Base-by-base conservation (phyloP, 2,888 invertebrate species). In the Proisotoma minuta region DNA sequence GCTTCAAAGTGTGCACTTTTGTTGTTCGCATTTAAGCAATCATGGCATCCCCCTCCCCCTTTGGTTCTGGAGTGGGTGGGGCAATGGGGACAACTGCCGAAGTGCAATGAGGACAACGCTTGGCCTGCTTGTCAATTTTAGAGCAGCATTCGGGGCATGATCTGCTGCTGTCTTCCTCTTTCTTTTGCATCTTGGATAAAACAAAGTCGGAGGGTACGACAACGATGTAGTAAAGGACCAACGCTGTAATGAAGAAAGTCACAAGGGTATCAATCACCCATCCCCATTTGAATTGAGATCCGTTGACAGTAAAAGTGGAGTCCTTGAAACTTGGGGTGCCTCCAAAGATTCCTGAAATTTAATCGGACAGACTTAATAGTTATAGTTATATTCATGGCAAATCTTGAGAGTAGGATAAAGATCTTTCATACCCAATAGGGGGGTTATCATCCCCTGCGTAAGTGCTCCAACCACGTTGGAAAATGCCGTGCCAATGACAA, bases 151-250 rank as follows among this genome's bases (percentile, higher is more conserved):
- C 34, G 15, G 34, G 34, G 34, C 34, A 34, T 15, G 34, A 34
- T 34, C 34, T 8, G 15, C 15, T 34, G 15, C 8, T 15, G 34
- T 34, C 34, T 34, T 34, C 34, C 34, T 34, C 34, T 15, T 34
- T 34, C 15, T 34, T 34, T 15, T 34, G 34, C 34, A 34, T 15
- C 34, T 34, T 34, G 8, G 34, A 8, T 15, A 34, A 34, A 34
- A 34, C 34, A 8, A 8, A 34, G 34, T 34, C 34, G 34, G 8
- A 10, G 8, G 34, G 34, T 8, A 60, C 53, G 12, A 60, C 54
- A 18, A 60, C 60, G 23, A 54, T 22, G 60, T 60, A 60, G 48
- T 60, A 60, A n/a, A 60, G 47, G 4, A 60, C 53, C n/a, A 60
- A 47, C 15, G 60, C 60, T 2, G 60, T 60, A 29, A 60, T 53